Evolutionary conservation across 1,140 invertebrate species (phyloP), one percentile per base, ranked within the genome.

Genomic region (Zaprionus lachaisei): DNA sequence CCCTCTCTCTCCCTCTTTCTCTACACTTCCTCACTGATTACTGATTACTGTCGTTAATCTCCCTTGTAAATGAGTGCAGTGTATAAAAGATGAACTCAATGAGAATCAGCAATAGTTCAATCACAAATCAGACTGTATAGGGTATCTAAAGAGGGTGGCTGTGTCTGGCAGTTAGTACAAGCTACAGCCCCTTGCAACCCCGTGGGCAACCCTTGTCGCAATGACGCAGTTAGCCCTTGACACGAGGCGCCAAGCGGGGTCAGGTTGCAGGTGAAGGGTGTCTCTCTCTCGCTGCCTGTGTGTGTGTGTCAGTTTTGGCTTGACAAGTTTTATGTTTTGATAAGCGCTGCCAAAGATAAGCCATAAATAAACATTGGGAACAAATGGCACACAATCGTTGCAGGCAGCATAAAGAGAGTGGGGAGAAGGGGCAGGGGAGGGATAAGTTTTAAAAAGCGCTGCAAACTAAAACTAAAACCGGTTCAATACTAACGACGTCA

Each of bases 281-380:
- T 20, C 12, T 4, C 12, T 55, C 4, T 26, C 17, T 20, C 9
- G 37, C 56, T 49, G 58, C 14, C 9, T 55, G 12, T 28, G 31
- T 31, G 61, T 55, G 38, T 81, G 78, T 65, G 56, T 78, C 69
- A 70, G 51, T 54, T 24, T 37, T 37, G 70, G 47, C 14, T 62
- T 66, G 47, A 80, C 72, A 80, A 76, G 72, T 69, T 74, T 74
- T 66, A 72, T 67, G 72, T 34, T 68, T 77, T 74, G 83, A 86
- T 89, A 87, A 83, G 80, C 77, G 34, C 70, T 44, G 60, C 60
- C 57, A 78, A 65, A 87, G 84, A 89, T 89, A 89, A 89, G 81
- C 80, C 74, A 83, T 87, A 81, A 87, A 84, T 78, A 83, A 83
- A 76, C 67, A 77, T 26, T 26, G 65, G 38, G 17, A 58, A 62